Conservation (phyloP, 2,888 invertebrate genomes). For the Crioceris asparagi region DNA sequence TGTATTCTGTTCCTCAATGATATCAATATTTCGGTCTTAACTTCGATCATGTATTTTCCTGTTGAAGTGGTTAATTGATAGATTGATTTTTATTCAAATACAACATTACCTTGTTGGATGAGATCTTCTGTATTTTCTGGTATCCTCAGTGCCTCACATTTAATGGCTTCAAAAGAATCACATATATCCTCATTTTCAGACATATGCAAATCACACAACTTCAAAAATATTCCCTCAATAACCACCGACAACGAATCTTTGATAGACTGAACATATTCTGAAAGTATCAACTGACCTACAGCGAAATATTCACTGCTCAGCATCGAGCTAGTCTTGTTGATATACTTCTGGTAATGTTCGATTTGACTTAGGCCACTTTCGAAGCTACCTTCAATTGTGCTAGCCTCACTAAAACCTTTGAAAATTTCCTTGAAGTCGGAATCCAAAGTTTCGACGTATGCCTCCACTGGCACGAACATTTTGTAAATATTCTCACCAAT, state of each 20-base stretch:
- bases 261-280: constrained; percentile 51
- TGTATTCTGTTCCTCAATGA: constrained; percentile 60
- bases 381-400: constrained; percentile 38
- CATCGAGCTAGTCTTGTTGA: constrained; percentile 49
- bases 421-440: constrained; percentile 39
- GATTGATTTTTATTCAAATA: not conserved
- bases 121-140: constrained; percentile 74
- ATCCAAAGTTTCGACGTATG: constrained; percentile 45
- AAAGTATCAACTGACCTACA: constrained; percentile 51
- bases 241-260: constrained; percentile 47
- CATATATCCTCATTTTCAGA: constrained; percentile 59
- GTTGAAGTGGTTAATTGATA: not conserved
- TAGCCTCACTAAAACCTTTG: constrained; percentile 3
- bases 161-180: constrained; percentile 59
- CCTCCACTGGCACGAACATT: constrained; percentile 46
- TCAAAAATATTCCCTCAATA: constrained; percentile 49
- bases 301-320: constrained; percentile 59
- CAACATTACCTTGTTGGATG: constrained; percentile 53
- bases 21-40: constrained; percentile 60
- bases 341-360: constrained; percentile 47
- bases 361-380: constrained; percentile 51
- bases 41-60: constrained; percentile 59
- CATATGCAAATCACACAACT: constrained; percentile 53
- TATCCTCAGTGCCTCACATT: constrained; percentile 54
- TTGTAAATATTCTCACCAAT: constrained; percentile 43